Evolutionary conservation across 2,888 invertebrate species (phyloP).

Genomic region (Lepeophtheirus nordmannii): DNA sequence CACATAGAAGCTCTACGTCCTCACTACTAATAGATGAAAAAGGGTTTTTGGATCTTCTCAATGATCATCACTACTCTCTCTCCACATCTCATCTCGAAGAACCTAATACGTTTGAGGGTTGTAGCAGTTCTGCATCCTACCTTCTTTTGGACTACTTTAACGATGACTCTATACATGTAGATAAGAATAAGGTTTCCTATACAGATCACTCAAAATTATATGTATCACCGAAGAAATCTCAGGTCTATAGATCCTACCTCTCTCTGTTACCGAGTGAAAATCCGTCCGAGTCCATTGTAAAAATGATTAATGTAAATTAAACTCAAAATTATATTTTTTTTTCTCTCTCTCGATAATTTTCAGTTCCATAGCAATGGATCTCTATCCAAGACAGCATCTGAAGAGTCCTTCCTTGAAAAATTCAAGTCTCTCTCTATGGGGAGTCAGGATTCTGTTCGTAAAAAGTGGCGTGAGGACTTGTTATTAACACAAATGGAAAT

Average conservation of each 20-base stretch:
- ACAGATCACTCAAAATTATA: background rate
- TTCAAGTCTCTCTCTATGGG: background rate
- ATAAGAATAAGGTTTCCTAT: background rate
- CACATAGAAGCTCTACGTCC: background rate
- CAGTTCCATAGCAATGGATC: no score
- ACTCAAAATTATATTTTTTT: no score
- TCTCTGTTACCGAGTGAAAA: background rate
- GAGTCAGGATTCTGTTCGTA: background rate
- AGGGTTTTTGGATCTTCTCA: background rate
- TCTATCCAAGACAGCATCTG: background rate
- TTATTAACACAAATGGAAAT: background rate
- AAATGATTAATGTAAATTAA: no score
- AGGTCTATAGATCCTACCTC: background rate
- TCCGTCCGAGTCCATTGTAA: background rate
- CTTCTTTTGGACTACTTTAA: background rate
- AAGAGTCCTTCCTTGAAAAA: background rate
- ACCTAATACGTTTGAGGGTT: background rate
- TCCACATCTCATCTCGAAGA: background rate
- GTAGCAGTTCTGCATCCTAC: background rate
- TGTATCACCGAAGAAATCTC: background rate
- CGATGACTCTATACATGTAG: background rate
- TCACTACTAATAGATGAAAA: background rate
- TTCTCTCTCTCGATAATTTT: no score
- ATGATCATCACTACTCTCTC: background rate
- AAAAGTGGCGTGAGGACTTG: background rate